Percentiles rank a stretch among this genome's conserved stretches.
These are phyloP conservation scores for Chelonus formosanus DNA, from an alignment of 2,888 invertebrate species.

Conservation along the genomic window DNA sequence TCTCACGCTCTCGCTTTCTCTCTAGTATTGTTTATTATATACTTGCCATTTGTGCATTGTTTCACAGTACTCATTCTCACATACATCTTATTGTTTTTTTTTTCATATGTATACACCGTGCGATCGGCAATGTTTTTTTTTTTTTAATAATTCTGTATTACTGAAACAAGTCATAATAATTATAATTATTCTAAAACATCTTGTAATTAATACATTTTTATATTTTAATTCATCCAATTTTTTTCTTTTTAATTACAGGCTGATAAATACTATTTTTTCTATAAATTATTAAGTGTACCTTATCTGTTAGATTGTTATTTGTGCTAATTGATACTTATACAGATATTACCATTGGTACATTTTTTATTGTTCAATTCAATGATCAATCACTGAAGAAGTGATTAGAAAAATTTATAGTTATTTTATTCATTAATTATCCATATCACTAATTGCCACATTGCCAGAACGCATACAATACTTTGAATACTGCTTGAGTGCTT, in stretches of 20 bases:
- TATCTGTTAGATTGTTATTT: too few species aligned
- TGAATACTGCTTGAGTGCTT: constrained; percentile 59
- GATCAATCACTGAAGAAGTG: too few species aligned
- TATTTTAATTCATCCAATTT: too few species aligned
- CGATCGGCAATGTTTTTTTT: neutral
- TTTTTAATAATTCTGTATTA: constrained; percentile 6
- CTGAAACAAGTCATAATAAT: constrained; percentile 13
- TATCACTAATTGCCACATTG: constrained; percentile 12
- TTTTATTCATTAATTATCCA: constrained; percentile 3
- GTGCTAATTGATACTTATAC: too few species aligned
- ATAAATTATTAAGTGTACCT: too few species aligned
- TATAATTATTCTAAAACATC: neutral
- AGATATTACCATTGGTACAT: too few species aligned
- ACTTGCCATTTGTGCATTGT: constrained; percentile 25
- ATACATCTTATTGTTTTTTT: constrained; percentile 17
- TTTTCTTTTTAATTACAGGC: too few species aligned
- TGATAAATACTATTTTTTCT: too few species aligned
- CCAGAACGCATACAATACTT: constrained; percentile 28
- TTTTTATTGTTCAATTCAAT: too few species aligned
- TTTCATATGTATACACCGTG: constrained; percentile 24
- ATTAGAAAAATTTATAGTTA: neutral
- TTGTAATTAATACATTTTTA: too few species aligned
- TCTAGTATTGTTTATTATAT: neutral
- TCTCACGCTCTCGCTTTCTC: neutral
- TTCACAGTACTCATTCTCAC: constrained; percentile 5